Base-by-base conservation (phyloP, 2,797 vertebrate genomes). In the Clarias laeviceps region DNA sequence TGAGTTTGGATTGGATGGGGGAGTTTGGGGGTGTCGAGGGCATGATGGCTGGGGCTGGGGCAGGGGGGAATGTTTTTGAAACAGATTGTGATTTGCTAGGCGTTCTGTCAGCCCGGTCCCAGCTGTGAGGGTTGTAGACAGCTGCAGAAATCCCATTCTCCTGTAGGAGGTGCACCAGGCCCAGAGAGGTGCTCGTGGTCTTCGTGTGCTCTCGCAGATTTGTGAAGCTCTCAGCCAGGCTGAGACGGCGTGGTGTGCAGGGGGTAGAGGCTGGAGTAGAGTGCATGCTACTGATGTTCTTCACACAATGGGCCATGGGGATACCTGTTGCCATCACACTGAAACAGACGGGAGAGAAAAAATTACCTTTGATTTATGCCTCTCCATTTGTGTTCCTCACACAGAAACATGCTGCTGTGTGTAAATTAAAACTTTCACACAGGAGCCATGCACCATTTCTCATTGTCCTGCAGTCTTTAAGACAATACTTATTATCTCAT, bases 171-270 rank as follows among this genome's bases (percentile, higher is more conserved):
- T 94, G 96, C 90, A 98, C 98, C 81, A 99, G 95, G 66, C 98
- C 98, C 64, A 99, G 93, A 14, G 98, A 99, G 0, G 97, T 99
- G 94, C 98, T 99, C 94, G 97, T 99, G 1, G 98, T 99, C 2
- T 96, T 98, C 0, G 98, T 99, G 90, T 97, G 97, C 93, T 99
- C 98, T 0, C 98, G 95, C 61, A 95, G 88, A 90, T 99, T 99
- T 84, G 98, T 99, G 93, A 96, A 99, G 92, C 98, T 99, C 90
- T 99, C 98, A 0, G 96, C 96, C 87, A 97, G 90, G 85, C 97
- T 99, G 91, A 97, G 96, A 83, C 97, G 97, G 83, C 98, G 96
- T 2, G 98, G 97, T 3, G 98, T 99, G 91, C 97, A 97, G 0
- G 97, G 97, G 0, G 97, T 97, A 91, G 96, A 97, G 89, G 95